phyloP scores from a whole-genome alignment of 1,140 invertebrate genomes.

The Drosophila melanogaster region DNA sequence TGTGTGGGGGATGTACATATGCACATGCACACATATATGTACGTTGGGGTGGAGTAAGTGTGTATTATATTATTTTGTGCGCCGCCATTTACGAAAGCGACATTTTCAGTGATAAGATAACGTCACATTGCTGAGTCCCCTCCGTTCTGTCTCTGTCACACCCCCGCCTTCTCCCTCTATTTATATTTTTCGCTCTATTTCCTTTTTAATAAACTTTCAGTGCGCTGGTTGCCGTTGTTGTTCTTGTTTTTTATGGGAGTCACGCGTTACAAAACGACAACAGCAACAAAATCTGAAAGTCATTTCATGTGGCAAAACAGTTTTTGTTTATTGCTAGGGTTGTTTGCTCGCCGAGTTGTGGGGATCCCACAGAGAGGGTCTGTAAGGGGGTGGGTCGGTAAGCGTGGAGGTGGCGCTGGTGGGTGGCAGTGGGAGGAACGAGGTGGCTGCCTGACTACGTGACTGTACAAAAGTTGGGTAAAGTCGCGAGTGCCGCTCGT shows the following conservation, averaged over 20 bases:
- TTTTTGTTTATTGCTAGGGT: constrained; percentile 64
- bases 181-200: constrained; percentile 72
- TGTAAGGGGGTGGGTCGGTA: too few species aligned
- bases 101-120: constrained; percentile 76
- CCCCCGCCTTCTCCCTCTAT: constrained; percentile 23
- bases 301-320: constrained; percentile 69
- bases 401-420: background rate
- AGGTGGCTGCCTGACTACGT: constrained; percentile 54
- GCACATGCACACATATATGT: background rate
- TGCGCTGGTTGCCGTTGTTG: constrained; percentile 30
- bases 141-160: constrained; percentile 37
- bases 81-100: constrained; percentile 76
- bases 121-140: constrained; percentile 41
- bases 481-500: constrained; percentile 16
- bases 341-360: constrained; percentile 36
- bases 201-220: constrained; percentile 69
- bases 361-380: constrained; percentile 8
- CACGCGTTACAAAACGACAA: constrained; percentile 71
- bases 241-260: constrained; percentile 62
- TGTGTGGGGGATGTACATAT: constrained; percentile 2
- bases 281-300: constrained; percentile 64
- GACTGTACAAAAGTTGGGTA: constrained; percentile 70
- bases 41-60: constrained; percentile 7
- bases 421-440: background rate
- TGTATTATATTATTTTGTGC: constrained; percentile 69